These are phyloP conservation scores for Pteropus alecto DNA, from an alignment of 2,113 vertebrate genomes.

Conservation along the genomic window DNA sequence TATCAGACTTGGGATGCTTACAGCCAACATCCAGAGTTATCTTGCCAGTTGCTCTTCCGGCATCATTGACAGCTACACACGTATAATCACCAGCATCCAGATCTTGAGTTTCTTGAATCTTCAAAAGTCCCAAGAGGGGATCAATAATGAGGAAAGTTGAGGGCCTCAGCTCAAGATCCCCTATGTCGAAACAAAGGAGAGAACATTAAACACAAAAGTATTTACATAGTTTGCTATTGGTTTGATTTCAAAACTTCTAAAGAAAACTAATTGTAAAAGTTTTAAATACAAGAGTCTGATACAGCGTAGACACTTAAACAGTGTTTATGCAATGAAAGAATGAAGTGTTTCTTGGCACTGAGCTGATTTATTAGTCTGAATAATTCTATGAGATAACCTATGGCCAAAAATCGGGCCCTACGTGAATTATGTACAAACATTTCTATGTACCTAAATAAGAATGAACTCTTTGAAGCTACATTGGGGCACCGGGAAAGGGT, in stretches of 20 bases:
- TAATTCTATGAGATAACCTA: not conserved
- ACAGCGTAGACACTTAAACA: not conserved
- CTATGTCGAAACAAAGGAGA: conserved; percentile 78
- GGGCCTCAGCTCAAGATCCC: conserved; percentile 87
- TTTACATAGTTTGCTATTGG: not conserved
- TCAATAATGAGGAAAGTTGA: conserved; percentile 88
- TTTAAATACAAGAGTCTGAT: not conserved
- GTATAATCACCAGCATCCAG: conserved; percentile 93
- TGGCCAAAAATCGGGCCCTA: not conserved
- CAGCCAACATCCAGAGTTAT: conserved; percentile 95
- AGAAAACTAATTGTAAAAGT: not conserved
- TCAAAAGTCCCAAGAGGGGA: conserved; percentile 84
- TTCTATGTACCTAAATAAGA: not conserved
- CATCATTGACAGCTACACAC: conserved; percentile 91
- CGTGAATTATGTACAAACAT: not conserved
- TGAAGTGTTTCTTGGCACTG: conserved; percentile 2
- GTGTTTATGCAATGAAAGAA: not conserved
- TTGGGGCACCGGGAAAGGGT: not conserved
- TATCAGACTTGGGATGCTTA: conserved; percentile 78
- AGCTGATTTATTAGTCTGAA: not conserved
- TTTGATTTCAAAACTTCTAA: not conserved
- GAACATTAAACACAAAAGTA: not conserved
- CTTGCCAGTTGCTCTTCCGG: conserved; percentile 89
- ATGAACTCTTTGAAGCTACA: not conserved
- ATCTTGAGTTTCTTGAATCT: conserved; percentile 90